phyloP scores from a whole-genome alignment of 2,113 vertebrate species.

The Corythornis vintsioides region DNA sequence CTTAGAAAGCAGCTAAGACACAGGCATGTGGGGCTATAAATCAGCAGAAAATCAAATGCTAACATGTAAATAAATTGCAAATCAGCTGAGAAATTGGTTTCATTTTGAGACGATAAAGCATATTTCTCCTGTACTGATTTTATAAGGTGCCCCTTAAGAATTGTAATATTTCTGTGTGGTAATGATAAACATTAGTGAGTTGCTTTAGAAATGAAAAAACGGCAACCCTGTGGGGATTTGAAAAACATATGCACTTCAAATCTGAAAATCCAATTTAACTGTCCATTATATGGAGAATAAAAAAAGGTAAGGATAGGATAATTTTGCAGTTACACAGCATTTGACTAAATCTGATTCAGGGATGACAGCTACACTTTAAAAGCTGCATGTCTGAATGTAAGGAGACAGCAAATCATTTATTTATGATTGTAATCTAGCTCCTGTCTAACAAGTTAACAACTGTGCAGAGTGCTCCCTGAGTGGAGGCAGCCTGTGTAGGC shows the following conservation, averaged over 20 bases:
- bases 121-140: constrained; percentile 74
- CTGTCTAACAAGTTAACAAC: constrained; percentile 82
- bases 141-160: constrained; percentile 80
- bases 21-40: constrained; percentile 74
- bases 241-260: constrained; percentile 83
- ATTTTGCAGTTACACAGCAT: constrained; percentile 84
- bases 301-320: constrained; percentile 83
- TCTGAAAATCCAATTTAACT: constrained; percentile 87
- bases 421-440: constrained; percentile 85
- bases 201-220: constrained; percentile 84
- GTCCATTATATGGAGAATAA: constrained; percentile 84
- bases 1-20: constrained; percentile 74
- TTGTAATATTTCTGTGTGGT: constrained; percentile 78
- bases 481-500: constrained; percentile 66
- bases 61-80: constrained; percentile 84
- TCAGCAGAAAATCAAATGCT: constrained; percentile 80
- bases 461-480: constrained; percentile 65
- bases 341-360: constrained; percentile 83
- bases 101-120: constrained; percentile 75
- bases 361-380: constrained; percentile 85
- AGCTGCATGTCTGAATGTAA: constrained; percentile 81
- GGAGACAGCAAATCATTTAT: constrained; percentile 87
- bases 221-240: constrained; percentile 80
- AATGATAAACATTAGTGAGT: constrained; percentile 82
- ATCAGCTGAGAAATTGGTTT: constrained; percentile 81